Percentiles rank a stretch among this genome's conserved stretches.
Conservation (phyloP, 2,797 vertebrate genomes). For the Botia almorhae region DNA sequence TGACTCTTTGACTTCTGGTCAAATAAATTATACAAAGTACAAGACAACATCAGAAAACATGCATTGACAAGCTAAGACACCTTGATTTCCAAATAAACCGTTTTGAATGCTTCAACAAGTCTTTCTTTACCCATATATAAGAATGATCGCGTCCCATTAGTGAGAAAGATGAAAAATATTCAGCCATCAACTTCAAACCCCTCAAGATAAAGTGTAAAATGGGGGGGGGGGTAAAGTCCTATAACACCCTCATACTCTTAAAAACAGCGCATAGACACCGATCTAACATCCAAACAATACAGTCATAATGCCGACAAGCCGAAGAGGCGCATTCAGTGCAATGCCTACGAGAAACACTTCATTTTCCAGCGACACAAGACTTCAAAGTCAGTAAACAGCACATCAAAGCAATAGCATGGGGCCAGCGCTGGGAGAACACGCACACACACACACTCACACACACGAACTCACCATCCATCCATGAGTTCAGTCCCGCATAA, state of each 20-base stretch:
- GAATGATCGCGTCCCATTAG: neutral
- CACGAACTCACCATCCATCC: conserved; percentile 87
- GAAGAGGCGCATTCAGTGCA: conserved; percentile 30
- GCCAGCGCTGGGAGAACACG: conserved; percentile 71
- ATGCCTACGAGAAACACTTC: conserved; percentile 68
- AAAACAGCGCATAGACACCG: conserved; percentile 1
- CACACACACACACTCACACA: conserved; percentile 66
- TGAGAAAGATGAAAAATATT: neutral
- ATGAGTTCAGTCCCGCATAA: conserved; percentile 70
- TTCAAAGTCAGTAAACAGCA: conserved; percentile 80
- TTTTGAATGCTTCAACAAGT: neutral
- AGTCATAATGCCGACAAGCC: neutral
- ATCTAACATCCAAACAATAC: neutral
- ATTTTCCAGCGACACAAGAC: conserved; percentile 67
- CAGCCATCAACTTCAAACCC: conserved; percentile 53
- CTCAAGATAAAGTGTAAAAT: conserved; percentile 65
- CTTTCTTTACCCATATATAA: neutral
- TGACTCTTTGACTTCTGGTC: too few relatives aligned
- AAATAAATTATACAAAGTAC: too few relatives aligned
- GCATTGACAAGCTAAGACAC: neutral
- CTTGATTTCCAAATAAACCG: neutral
- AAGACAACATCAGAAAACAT: neutral
- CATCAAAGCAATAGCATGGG: conserved; percentile 82
- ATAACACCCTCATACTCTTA: conserved; percentile 52
- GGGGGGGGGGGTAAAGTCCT: conserved; percentile 65